Base-by-base conservation (phyloP, 2,797 vertebrate species). In the Nannoperca obscura region DNA sequence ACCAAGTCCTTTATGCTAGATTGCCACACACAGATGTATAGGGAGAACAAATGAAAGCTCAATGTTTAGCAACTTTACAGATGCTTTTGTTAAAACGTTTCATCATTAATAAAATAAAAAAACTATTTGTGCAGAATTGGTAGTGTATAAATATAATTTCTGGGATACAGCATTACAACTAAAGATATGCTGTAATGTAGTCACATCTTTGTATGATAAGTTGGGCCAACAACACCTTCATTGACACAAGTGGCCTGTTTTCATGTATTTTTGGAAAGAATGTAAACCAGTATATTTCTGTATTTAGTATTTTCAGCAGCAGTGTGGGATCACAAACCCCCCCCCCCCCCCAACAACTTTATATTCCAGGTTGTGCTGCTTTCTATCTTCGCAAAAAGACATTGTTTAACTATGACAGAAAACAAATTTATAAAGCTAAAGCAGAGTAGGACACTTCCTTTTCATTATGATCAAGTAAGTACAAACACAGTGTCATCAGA, bases 401-500 rank as follows among this genome's bases (percentile, higher is more conserved):
- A 2, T 6, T 24, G 6, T 68, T 68, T 60, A 72, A 72, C 27
- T 24, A 2, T 59, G 17, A 69, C 50, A 67, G 20, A 55, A 60
- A 32, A 40, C 20, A 3, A 5, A 22, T 53, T 46, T 22, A 40
- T 22, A 38, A 69, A 69, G 32, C 62, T 36, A 10, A 42, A 55
- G 22, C 46, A 38, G 57, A 40, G 42, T 36, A 63, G 34, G 27
- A 80, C 46, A 15, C 20, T 42, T 63, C 69, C 38, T 60, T 72
- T 55, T 73, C 47, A 30, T 50, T 46, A 4, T 24, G 4, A 50
- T 63, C 61, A 62, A 64, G 49, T 46, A 52, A 78, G 24, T 38
- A 52, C 61, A 78, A 78, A 81, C 78, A 24, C 15, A 65, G 58
- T 54, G 61, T 90, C 88, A 85, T 32, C 84, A 77, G 34, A 62